Base-by-base conservation (phyloP, 2,888 invertebrate genomes). In the Fissipunctia ypsillon region DNA sequence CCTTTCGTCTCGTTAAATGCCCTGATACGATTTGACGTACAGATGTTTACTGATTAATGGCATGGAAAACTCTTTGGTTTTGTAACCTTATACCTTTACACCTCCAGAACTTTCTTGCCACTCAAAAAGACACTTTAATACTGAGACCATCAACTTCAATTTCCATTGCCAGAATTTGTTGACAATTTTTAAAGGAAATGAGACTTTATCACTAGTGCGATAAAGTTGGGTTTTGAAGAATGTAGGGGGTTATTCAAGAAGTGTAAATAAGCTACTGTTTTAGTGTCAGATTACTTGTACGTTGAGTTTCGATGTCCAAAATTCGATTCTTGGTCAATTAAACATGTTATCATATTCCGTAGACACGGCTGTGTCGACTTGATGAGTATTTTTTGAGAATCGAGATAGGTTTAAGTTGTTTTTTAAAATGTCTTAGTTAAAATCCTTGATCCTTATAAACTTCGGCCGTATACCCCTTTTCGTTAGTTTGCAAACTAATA, bases 11-110 rank as follows among this genome's bases (percentile, higher is more conserved):
- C 86, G 76, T 75, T 86, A 88, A 89, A 88, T 82, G 88, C 84
- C 87, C 86, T 93, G 91, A 95, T 89, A 72, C 89, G 90, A 89
- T 91, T 91, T 93, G 95, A 94, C 95, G 92, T 93, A 89, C 91
- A 91, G 92, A 94, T 93, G 94, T 93, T 94, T 91, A 92, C 90
- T 90, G 92, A 91, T 92, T 91, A 95, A 96, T 95, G 93, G 92
- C 80, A 88, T 91, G 95, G 94, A 95, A 95, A 95, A 95, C 91
- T 87, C 93, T 90, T 91, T 88, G 92, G 93, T 93, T 94, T 94
- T 92, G 95, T 93, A 96, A 96, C 92, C 87, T 78, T 91, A 95
- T 89, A 94, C 91, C 90, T 81, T 87, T 88, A 88, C 86, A 90
- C 89, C 88, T 84, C 81, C 69, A 76, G 73, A 59, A 57, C 41